Conservation (phyloP, 1,140 invertebrate species). For the Drosophila miranda region DNA sequence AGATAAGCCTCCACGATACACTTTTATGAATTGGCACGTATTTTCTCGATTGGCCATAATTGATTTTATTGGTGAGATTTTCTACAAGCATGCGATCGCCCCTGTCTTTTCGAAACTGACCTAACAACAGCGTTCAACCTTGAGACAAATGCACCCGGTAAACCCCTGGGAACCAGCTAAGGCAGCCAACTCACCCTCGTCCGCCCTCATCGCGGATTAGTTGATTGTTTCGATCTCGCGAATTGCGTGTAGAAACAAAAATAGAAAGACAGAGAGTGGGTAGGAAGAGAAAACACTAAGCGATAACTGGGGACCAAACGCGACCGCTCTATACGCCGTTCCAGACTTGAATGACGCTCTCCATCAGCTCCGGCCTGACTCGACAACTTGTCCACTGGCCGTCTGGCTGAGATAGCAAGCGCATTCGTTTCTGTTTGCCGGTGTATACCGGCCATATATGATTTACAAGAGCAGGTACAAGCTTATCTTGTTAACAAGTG, state of each 20-base stretch:
- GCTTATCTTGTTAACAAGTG: slow-evolving; percentile 48
- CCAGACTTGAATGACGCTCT: slow-evolving; percentile 54
- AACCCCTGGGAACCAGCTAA: slow-evolving; percentile 6
- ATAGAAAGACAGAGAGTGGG: background rate
- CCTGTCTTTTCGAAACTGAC: slow-evolving; percentile 5
- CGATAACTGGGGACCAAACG: slow-evolving; percentile 1
- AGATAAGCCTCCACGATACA: slow-evolving; percentile 35
- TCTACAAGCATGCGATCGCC: slow-evolving; percentile 1
- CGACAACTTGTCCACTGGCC: too few relatives aligned
- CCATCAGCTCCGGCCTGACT: slow-evolving; percentile 26
- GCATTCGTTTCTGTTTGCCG: slow-evolving; percentile 1
- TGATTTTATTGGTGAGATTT: slow-evolving; percentile 3
- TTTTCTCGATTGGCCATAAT: slow-evolving; percentile 7
- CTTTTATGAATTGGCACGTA: slow-evolving; percentile 54
- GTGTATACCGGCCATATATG: slow-evolving; percentile 31
- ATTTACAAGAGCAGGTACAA: slow-evolving; percentile 52
- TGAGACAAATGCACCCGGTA: slow-evolving; percentile 14
- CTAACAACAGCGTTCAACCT: background rate
- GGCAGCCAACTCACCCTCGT: slow-evolving; percentile 44
- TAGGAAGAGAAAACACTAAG: background rate
- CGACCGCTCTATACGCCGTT: slow-evolving; percentile 55
- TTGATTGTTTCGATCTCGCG: slow-evolving; percentile 12
- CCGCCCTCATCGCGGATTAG: slow-evolving; percentile 44
- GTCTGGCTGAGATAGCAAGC: background rate
- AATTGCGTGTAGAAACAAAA: background rate